Evolutionary conservation across 2,113 vertebrate species (phyloP).

Genomic region (Pardalotus punctatus): DNA sequence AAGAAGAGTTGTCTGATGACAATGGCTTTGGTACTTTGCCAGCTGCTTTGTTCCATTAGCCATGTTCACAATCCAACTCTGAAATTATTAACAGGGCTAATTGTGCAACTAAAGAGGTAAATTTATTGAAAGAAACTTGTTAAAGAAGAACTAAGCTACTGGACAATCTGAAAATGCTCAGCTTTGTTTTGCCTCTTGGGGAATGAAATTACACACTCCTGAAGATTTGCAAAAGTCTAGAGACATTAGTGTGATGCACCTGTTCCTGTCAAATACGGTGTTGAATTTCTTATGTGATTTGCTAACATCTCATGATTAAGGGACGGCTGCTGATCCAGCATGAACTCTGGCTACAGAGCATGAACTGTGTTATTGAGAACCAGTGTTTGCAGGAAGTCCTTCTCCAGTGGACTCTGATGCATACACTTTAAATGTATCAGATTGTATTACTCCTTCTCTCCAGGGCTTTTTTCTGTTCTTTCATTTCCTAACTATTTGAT

Average conservation of each 20-base stretch:
- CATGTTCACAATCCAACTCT: background rate
- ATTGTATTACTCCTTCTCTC: background rate
- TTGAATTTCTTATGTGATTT: slow-evolving; percentile 31
- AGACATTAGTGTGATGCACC: background rate
- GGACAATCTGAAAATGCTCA: background rate
- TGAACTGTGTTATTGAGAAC: background rate
- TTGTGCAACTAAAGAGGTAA: background rate
- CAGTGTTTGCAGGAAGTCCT: background rate
- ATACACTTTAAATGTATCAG: background rate
- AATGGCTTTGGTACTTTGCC: background rate
- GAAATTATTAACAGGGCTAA: background rate
- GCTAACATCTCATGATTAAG: background rate
- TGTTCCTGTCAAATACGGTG: background rate
- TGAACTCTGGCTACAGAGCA: background rate
- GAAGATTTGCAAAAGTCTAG: background rate
- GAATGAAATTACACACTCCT: background rate
- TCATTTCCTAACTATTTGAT: background rate
- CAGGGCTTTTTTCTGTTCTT: background rate
- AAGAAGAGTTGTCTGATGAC: background rate
- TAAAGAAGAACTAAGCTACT: background rate
- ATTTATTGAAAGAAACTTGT: background rate
- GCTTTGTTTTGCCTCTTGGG: background rate
- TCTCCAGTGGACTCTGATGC: background rate
- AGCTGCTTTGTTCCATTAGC: background rate
- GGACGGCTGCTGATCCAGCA: background rate